Conservation (phyloP, 2,888 invertebrate species). For the Pyrrhosoma nymphula region DNA sequence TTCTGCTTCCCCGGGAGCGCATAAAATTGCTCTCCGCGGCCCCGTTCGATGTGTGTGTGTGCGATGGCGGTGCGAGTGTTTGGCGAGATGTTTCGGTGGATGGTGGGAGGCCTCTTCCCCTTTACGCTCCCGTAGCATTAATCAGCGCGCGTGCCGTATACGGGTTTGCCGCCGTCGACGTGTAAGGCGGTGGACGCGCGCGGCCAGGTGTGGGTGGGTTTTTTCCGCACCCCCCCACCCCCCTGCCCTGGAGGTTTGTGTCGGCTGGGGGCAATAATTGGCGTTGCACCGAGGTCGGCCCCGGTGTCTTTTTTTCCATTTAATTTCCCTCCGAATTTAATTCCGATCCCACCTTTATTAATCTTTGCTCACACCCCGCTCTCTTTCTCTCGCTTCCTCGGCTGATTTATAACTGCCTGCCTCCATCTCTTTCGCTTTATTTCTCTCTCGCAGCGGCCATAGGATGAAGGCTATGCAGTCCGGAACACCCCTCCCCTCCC, state of each 20-base stretch:
- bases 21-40: background rate
- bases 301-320: slow-evolving; percentile 30
- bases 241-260: too few relatives aligned
- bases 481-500: background rate
- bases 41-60: background rate
- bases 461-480: slow-evolving; percentile 44
- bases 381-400: slow-evolving; percentile 16
- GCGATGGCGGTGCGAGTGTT: background rate
- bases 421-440: slow-evolving; percentile 1
- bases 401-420: slow-evolving; percentile 56
- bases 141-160: background rate
- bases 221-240: too few relatives aligned
- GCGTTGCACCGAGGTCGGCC: slow-evolving; percentile 35
- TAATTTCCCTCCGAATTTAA: slow-evolving; percentile 66
- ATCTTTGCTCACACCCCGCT: slow-evolving; percentile 23
- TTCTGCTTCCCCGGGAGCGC: background rate
- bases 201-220: slow-evolving; percentile 14
- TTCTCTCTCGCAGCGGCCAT: background rate
- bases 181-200: slow-evolving; percentile 37
- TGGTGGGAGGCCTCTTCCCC: background rate
- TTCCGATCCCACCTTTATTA: slow-evolving; percentile 67
- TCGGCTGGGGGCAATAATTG: slow-evolving; percentile 26
- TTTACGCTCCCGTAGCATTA: slow-evolving; percentile 25
- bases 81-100: too few relatives aligned
- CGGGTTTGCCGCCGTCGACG: slow-evolving; percentile 53